Percentiles rank a stretch among this genome's conserved stretches.
Conservation (phyloP, 2,797 vertebrate species). For the Nyctalus aviator region DNA sequence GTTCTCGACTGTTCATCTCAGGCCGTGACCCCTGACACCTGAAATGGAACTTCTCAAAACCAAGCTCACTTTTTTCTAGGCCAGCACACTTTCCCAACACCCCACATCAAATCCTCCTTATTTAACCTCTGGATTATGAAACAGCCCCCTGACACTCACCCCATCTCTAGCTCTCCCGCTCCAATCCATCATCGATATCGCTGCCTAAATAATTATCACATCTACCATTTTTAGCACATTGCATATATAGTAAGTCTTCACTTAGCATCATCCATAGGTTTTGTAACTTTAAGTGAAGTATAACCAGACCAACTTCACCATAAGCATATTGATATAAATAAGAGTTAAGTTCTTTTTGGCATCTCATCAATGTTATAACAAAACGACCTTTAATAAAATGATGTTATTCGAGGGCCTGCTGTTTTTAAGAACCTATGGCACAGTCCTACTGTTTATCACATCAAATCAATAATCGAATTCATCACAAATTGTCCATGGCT, state of each 20-base stretch:
- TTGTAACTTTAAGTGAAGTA: background rate
- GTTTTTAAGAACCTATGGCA: background rate
- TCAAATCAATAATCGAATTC: constrained; percentile 45
- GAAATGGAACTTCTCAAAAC: constrained; percentile 34
- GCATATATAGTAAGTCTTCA: background rate
- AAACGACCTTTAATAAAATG: background rate
- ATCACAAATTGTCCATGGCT: background rate
- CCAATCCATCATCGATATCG: background rate
- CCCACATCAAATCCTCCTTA: background rate
- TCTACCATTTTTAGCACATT: background rate
- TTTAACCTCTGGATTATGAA: background rate
- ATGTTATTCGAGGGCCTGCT: background rate
- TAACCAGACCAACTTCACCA: background rate
- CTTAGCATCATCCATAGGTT: background rate
- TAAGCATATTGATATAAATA: background rate
- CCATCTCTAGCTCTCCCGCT: background rate
- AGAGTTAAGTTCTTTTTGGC: background rate
- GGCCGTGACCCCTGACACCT: background rate
- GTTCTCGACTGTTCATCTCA: background rate
- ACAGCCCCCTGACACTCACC: too few species aligned
- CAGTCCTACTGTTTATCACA: background rate
- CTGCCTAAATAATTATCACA: background rate
- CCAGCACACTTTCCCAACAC: background rate
- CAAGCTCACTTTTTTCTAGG: background rate
- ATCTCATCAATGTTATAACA: background rate